Evolutionary conservation across 2,888 invertebrate species (phyloP), one percentile per base, ranked within the genome.

Genomic region (Athalia circularis): DNA sequence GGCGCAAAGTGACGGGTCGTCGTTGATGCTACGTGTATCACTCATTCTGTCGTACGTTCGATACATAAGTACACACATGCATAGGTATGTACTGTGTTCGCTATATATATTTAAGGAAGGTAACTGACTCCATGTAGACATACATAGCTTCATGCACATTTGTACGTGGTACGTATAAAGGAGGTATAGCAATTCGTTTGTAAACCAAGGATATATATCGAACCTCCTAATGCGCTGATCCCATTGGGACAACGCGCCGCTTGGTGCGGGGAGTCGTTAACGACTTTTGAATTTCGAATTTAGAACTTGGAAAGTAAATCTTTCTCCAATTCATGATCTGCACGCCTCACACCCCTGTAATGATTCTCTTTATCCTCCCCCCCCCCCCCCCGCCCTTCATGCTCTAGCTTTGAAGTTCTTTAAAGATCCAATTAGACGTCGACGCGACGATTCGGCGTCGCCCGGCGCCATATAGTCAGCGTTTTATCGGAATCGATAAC

Each of bases 341-440:
- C 29, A 29, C 29, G 29, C 29, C 29, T 29, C 29, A 29, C 29
- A 29, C 54, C n/a, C n/a, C n/a, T 9, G 0, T 11, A 54, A 54
- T 11, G 54, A 11, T n/a, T 11, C n/a, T 11, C 3, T 48, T n/a
- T n/a, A 4, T 48, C 47, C 47, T 13, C 7, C 59, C 57, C 43
- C 13, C 59, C 47, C 59, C n/a, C 59, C 13, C 57, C 15, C 72
- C 45, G 29, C 57, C 59, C 29, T n/a, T 11, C 4, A 9, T 9
- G 57, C 59, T 57, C 72, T 54, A 4, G 9, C 54, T 72, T 72
- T 72, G 72, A 72, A 72, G 57, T 72, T 72, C 57, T 72, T 72
- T 59, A 72, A 72, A 72, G 72, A 45, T 72, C 72, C 72, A 72
- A 72, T 72, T 72, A 72, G 59, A 72, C 72, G 72, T 72, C 72